These are phyloP conservation scores for Polypterus senegalus DNA, from an alignment of 2,113 vertebrate genomes.

Conservation along the genomic window DNA sequence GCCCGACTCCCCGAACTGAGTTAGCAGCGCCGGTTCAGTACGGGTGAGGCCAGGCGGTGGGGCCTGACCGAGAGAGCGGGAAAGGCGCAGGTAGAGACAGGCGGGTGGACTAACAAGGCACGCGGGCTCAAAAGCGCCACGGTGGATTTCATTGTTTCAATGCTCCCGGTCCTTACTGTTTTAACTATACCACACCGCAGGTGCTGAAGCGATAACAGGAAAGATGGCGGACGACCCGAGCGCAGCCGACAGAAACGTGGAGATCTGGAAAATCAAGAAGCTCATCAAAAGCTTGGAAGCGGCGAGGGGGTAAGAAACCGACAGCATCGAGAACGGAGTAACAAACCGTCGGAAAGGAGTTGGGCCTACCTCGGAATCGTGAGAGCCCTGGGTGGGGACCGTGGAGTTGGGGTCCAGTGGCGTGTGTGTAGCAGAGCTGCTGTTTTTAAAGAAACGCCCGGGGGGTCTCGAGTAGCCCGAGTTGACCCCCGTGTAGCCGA, in stretches of 20 bases:
- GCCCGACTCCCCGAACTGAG: constrained; percentile 16
- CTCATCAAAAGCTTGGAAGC: constrained; percentile 95
- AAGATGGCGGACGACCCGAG: constrained; percentile 98
- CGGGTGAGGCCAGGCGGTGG: constrained; percentile 42
- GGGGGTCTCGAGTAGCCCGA: no score
- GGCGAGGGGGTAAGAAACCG: constrained; percentile 70
- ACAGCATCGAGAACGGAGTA: neutral
- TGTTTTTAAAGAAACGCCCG: no score
- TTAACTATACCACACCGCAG: constrained; percentile 22
- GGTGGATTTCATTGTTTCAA: neutral
- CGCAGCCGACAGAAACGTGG: constrained; percentile 93
- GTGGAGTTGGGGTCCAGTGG: neutral
- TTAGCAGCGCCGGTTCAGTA: constrained; percentile 36
- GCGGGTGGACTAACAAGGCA: constrained; percentile 16
- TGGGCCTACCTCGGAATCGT: neutral
- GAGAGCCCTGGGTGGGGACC: neutral
- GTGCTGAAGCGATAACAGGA: constrained; percentile 52
- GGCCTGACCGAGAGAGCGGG: constrained; percentile 38
- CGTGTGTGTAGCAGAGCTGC: neutral
- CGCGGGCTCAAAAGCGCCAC: neutral
- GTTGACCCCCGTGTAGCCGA: no score
- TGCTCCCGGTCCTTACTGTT: neutral
- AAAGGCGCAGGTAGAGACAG: constrained; percentile 21
- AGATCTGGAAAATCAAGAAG: constrained; percentile 98
- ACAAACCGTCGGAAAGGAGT: constrained; percentile 8